Evolutionary conservation across 2,888 invertebrate genomes (phyloP).

Genomic region (Brachypterus glaber): DNA sequence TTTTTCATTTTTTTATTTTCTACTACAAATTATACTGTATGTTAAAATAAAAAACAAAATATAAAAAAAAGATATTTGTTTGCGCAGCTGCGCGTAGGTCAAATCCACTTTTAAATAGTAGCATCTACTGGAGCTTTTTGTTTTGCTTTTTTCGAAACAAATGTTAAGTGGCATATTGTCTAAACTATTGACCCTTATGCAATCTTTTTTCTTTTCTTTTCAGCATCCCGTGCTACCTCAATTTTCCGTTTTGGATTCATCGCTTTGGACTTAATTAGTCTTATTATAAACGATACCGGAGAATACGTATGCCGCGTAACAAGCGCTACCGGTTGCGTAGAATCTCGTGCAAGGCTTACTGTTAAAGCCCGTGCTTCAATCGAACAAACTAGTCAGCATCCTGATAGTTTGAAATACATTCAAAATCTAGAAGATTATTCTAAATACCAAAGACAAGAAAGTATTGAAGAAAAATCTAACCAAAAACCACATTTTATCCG

Average conservation of each 20-base stretch:
- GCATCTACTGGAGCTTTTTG: too few species aligned
- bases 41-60: too few species aligned
- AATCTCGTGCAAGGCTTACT: slow-evolving; percentile 72
- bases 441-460: slow-evolving; percentile 75
- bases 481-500: slow-evolving; percentile 83
- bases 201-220: slow-evolving; percentile 13
- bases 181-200: not conserved
- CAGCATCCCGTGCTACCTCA: slow-evolving; percentile 91
- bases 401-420: slow-evolving; percentile 83
- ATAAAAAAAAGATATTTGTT: too few species aligned
- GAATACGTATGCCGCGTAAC: slow-evolving; percentile 84
- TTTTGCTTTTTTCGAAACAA: too few species aligned
- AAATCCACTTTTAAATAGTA: too few species aligned
- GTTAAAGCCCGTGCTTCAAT: slow-evolving; percentile 75
- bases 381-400: slow-evolving; percentile 82
- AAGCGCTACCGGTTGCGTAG: slow-evolving; percentile 78
- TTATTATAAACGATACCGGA: slow-evolving; percentile 77
- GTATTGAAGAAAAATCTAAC: slow-evolving; percentile 68
- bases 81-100: too few species aligned
- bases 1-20: too few species aligned
- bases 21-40: too few species aligned
- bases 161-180: too few species aligned
- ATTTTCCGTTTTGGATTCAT: slow-evolving; percentile 97
- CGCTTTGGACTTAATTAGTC: slow-evolving; percentile 81
- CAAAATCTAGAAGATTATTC: slow-evolving; percentile 86